These are phyloP conservation scores for Caenorhabditis panamensis DNA, from an alignment of 2,888 invertebrate species.

Conservation along the genomic window DNA sequence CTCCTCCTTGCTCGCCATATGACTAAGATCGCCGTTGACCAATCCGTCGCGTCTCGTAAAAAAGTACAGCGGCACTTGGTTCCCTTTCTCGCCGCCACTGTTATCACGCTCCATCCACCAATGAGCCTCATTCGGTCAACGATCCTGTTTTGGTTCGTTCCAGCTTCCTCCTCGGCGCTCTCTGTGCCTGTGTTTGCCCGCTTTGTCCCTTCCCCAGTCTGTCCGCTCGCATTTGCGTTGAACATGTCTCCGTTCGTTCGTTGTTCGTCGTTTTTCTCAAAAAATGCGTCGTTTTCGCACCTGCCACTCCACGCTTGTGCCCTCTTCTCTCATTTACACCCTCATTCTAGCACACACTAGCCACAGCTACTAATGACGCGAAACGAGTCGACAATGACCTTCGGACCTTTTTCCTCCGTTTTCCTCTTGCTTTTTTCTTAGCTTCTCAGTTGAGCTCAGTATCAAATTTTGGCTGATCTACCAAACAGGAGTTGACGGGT, in stretches of 20 bases:
- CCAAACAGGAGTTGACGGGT: not conserved
- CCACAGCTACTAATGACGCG: constrained; percentile 41
- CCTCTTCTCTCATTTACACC: constrained; percentile 30
- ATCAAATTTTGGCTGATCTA: not conserved
- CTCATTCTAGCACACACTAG: constrained; percentile 23
- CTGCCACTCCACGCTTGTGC: not conserved
- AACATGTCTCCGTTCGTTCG: constrained; percentile 45
- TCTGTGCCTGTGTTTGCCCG: constrained; percentile 48
- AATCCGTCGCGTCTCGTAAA: constrained; percentile 8
- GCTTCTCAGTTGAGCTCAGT: not conserved
- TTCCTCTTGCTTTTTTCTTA: constrained; percentile 1
- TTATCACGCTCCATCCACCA: constrained; percentile 48
- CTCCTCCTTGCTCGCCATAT: not conserved
- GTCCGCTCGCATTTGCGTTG: constrained; percentile 39
- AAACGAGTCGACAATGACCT: constrained; percentile 42
- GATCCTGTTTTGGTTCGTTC: constrained; percentile 54
- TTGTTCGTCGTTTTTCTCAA: constrained; percentile 9
- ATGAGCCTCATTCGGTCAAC: constrained; percentile 49
- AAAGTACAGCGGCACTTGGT: constrained; percentile 23
- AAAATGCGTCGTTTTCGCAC: constrained; percentile 28
- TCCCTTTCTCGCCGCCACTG: constrained; percentile 3
- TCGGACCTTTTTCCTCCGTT: constrained; percentile 21
- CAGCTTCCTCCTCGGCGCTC: constrained; percentile 33
- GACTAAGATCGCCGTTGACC: constrained; percentile 10
- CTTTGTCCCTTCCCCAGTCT: constrained; percentile 33